Evolutionary conservation across 2,113 vertebrate genomes (phyloP).

Genomic region (Xenopus tropicalis): UCB_Xtro_10.0 CM004446.2:106266001-106266500

Average conservation of each 20-base stretch:
- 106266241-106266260: constrained; percentile 30
- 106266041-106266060: too few relatives aligned
- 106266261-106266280: constrained; percentile 27
- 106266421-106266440: background rate
- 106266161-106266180: too few relatives aligned
- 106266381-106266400: constrained; percentile 16
- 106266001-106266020: too few relatives aligned
- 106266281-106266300: constrained; percentile 30
- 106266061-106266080: too few relatives aligned
- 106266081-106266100: too few relatives aligned
- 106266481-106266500: background rate
- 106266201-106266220: constrained; percentile 26
- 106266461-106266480: too few relatives aligned
- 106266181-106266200: constrained; percentile 16
- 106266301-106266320: constrained; percentile 34
- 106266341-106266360: constrained; percentile 4
- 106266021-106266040: too few relatives aligned
- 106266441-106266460: too few relatives aligned
- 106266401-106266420: constrained; percentile 23
- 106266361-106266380: constrained; percentile 31
- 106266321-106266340: constrained; percentile 19
- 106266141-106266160: background rate
- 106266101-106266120: too few relatives aligned
- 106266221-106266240: constrained; percentile 30
- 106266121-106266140: too few relatives aligned